A percentile compares a stretch with the other conserved stretches of the same genome.
Evolutionary conservation across 2,797 vertebrate species (phyloP).

Genomic region (Prunella strophiata): DNA sequence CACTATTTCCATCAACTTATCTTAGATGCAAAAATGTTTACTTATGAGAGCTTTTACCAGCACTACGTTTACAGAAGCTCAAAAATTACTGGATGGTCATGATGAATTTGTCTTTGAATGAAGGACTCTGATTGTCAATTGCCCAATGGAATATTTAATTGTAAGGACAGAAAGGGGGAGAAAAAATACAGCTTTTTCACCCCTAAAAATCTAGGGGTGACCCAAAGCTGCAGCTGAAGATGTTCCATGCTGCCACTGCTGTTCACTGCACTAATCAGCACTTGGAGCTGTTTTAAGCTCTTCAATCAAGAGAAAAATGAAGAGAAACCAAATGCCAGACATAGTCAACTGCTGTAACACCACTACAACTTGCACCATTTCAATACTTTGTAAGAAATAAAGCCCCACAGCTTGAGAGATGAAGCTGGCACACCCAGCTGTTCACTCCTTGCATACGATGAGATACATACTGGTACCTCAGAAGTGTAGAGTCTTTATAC

Average conservation of each 20-base stretch:
- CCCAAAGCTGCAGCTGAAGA: not conserved
- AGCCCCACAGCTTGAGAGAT: not conserved
- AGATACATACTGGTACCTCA: not conserved
- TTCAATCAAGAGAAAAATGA: not conserved
- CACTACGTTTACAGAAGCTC: not conserved
- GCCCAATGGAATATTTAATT: not conserved
- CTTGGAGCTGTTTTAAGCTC: not conserved
- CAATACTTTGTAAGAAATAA: not conserved
- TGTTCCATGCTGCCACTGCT: accelerated
- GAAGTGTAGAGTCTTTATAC: not conserved
- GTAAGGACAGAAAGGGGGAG: not conserved
- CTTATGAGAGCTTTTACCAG: not conserved
- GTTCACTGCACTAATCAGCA: not conserved
- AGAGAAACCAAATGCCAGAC: not conserved
- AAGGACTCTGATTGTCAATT: not conserved
- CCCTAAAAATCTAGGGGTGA: not conserved
- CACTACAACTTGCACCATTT: not conserved
- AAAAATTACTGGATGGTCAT: not conserved
- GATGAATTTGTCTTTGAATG: not conserved
- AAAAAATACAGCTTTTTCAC: not conserved
- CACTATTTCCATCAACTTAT: not conserved
- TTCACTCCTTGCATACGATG: not conserved
- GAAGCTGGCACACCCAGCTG: not conserved
- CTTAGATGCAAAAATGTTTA: not conserved
- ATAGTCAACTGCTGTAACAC: not conserved